phyloP scores from a whole-genome alignment of 2,113 vertebrate species.

The Ariopsis seemanni region DNA sequence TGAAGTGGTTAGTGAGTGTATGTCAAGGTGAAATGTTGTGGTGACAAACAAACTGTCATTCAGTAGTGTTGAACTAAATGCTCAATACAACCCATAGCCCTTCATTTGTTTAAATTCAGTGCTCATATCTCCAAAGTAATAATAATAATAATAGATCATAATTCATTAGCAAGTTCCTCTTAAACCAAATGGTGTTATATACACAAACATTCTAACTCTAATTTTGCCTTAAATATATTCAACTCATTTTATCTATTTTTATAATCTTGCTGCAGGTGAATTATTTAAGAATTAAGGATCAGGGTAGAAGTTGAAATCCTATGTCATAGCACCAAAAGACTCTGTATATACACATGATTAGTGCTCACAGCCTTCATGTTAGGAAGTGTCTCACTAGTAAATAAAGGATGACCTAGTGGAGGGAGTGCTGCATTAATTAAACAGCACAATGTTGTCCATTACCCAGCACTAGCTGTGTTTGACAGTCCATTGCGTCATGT shows the following conservation, averaged over 20 bases:
- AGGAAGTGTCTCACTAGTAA: neutral
- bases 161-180: neutral
- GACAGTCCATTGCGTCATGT: constrained; percentile 32
- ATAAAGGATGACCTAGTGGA: constrained; percentile 18
- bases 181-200: neutral
- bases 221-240: neutral
- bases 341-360: neutral
- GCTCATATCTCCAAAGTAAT: neutral
- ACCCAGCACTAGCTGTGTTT: constrained; percentile 22
- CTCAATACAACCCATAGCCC: neutral
- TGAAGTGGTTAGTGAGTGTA: neutral
- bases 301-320: neutral
- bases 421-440: neutral
- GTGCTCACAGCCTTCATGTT: neutral
- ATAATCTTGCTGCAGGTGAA: neutral
- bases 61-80: neutral
- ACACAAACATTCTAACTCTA: neutral
- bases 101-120: constrained; percentile 31
- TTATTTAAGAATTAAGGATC: neutral
- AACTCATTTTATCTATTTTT: neutral
- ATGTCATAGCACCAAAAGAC: neutral
- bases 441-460: constrained; percentile 12
- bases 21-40: neutral
- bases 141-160: neutral
- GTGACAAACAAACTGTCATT: neutral